Percentiles rank a stretch among this genome's conserved stretches.
These are phyloP conservation scores for Botrylloides violaceus DNA, from an alignment of 23 tunicate species.

Conservation along the genomic window DNA sequence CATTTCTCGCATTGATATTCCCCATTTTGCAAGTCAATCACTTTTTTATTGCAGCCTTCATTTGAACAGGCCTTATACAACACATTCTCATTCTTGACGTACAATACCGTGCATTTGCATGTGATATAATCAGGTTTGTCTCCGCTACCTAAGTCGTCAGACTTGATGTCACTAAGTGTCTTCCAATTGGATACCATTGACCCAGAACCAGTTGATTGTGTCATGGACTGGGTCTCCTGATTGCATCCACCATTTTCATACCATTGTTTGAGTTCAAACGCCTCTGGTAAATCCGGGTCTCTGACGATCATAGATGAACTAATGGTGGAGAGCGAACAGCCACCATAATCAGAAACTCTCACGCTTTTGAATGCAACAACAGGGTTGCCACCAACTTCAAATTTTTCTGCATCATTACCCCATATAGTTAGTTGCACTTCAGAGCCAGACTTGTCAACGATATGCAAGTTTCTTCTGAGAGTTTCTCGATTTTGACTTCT, in stretches of 20 bases:
- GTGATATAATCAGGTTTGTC: constrained; percentile 87
- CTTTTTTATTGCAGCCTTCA: constrained; percentile 88
- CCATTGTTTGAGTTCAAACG: constrained; percentile 80
- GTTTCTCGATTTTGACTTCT: constrained; percentile 86
- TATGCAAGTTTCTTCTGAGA: constrained; percentile 40
- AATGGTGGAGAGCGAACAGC: constrained; percentile 60
- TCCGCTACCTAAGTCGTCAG: constrained; percentile 49
- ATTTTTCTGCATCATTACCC: constrained; percentile 91
- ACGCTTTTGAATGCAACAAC: constrained; percentile 76
- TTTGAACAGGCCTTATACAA: constrained; percentile 85
- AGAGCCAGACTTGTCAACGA: constrained; percentile 66
- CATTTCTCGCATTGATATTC: constrained; percentile 90
- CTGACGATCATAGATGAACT: constrained; percentile 46
- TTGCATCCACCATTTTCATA: constrained; percentile 80
- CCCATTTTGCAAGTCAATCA: constrained; percentile 57
- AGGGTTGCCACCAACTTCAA: constrained; percentile 39
- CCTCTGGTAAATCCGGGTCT: constrained; percentile 80
- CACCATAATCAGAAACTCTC: constrained; percentile 75
- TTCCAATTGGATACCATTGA: constrained; percentile 54
- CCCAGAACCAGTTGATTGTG: constrained; percentile 24
- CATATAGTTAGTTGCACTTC: constrained; percentile 75
- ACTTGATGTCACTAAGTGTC: constrained; percentile 56
- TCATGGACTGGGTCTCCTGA: constrained; percentile 56
- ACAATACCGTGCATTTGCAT: constrained; percentile 50
- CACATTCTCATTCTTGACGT: constrained; percentile 74